Evolutionary conservation across 2,888 invertebrate genomes (phyloP).

Genomic region (Euclidia mi): DNA sequence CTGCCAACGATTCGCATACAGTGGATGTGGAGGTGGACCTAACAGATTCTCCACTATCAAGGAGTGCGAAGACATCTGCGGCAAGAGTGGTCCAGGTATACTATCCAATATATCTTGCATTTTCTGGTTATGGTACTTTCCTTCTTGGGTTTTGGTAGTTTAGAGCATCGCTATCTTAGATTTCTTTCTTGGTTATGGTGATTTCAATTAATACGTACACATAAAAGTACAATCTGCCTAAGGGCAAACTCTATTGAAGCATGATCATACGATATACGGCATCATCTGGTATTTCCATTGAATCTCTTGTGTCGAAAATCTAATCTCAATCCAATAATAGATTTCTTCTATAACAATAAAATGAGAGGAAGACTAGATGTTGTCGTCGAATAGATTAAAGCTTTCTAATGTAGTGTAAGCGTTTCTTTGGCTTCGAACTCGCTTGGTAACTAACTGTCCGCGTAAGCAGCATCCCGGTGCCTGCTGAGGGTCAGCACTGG

Average conservation of each 20-base stretch:
- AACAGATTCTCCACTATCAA: conserved; percentile 94
- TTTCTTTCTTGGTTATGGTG: background rate
- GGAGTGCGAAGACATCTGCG: conserved; percentile 94
- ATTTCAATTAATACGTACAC: background rate
- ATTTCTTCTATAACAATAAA: too few relatives aligned
- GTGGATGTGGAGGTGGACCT: conserved; percentile 96
- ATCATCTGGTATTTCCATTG: too few relatives aligned
- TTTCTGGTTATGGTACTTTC: too few relatives aligned
- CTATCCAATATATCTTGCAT: background rate
- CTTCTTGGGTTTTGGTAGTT: conserved; percentile 12
- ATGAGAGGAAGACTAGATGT: background rate
- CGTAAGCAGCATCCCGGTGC: conserved; percentile 74
- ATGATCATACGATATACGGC: conserved; percentile 4
- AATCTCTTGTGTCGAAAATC: too few relatives aligned
- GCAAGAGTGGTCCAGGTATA: conserved; percentile 70
- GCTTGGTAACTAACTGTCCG: conserved; percentile 56
- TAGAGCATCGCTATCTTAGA: conserved; percentile 3
- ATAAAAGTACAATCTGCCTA: background rate
- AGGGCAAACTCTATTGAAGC: conserved; percentile 1
- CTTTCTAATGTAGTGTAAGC: conserved; percentile 28
- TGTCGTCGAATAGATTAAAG: conserved; percentile 12
- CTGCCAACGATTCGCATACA: conserved; percentile 93
- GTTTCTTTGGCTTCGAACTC: conserved; percentile 15
- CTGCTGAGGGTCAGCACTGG: conserved; percentile 70
- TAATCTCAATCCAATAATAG: too few relatives aligned